Percentiles rank a stretch among this genome's conserved stretches.
These are phyloP conservation scores for Pinna nobilis DNA, from an alignment of 1,140 invertebrate genomes.

Conservation along the genomic window DNA sequence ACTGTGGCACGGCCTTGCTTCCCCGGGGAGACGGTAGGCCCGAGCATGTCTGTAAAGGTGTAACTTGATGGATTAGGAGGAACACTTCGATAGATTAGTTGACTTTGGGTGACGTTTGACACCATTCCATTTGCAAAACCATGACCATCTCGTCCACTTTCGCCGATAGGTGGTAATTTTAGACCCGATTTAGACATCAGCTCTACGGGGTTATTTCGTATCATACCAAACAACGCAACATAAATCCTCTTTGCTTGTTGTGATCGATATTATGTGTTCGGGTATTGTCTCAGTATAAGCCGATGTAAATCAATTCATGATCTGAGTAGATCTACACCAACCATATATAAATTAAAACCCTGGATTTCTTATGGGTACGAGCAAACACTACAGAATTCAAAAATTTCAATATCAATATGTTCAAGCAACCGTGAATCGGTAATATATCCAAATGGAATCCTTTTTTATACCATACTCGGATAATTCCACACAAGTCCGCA, in stretches of 20 bases:
- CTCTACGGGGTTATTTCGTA: slow-evolving; percentile 2
- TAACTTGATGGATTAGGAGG: slow-evolving; percentile 49
- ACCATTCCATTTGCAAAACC: slow-evolving; percentile 1
- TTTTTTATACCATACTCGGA: neutral
- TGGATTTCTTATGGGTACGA: neutral
- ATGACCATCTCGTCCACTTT: neutral
- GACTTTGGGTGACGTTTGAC: slow-evolving; percentile 12
- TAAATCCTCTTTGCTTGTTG: slow-evolving; percentile 32
- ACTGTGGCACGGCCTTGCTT: slow-evolving; percentile 33
- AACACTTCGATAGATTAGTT: slow-evolving; percentile 51
- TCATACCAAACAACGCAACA: slow-evolving; percentile 13
- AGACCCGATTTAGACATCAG: slow-evolving; percentile 12
- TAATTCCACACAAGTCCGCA: slow-evolving; percentile 1
- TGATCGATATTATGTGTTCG: slow-evolving; percentile 12
- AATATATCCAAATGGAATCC: neutral
- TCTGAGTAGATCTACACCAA: neutral
- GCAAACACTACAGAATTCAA: neutral
- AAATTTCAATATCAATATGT: slow-evolving; percentile 26
- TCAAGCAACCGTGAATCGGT: slow-evolving; percentile 22
- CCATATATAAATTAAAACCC: neutral
- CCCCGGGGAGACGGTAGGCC: slow-evolving; percentile 19
- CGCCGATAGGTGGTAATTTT: slow-evolving; percentile 40
- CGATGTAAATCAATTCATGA: neutral
- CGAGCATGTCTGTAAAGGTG: slow-evolving; percentile 52
- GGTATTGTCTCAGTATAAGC: slow-evolving; percentile 27